phyloP scores from a whole-genome alignment of 92 coral and sea anemone genomes.

The Umimayanthus kanabou region DNA sequence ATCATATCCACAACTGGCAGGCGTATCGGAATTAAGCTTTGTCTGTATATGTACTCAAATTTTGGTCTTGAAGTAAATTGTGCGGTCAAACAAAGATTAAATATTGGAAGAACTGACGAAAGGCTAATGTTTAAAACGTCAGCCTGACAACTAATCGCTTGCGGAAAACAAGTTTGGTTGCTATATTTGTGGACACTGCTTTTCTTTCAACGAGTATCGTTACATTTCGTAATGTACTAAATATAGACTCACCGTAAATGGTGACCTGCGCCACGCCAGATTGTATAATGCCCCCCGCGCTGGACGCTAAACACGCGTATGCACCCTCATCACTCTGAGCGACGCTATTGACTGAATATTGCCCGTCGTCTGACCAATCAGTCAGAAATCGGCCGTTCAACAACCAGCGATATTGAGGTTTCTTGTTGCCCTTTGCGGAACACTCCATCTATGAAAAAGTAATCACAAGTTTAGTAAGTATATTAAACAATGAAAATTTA shows the following conservation, averaged over 20 bases:
- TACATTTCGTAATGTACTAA: no score
- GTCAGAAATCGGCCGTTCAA: conserved; percentile 73
- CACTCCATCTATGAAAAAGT: conserved; percentile 66
- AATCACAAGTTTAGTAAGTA: not conserved
- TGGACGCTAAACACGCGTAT: conserved; percentile 86
- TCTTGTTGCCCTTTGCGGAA: conserved; percentile 84
- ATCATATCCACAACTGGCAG: no score
- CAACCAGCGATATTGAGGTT: conserved; percentile 91
- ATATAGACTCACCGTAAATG: conserved; percentile 74
- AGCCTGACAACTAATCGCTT: not conserved
- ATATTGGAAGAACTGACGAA: no score
- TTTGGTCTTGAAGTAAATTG: not conserved
- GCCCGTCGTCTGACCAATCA: conserved; percentile 66
- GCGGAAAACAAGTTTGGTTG: not conserved
- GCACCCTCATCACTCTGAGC: conserved; percentile 79
- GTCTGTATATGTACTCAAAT: no score
- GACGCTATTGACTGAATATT: conserved; percentile 60
- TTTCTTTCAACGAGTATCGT: no score
- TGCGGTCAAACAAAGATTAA: no score
- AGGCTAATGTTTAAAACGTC: not conserved
- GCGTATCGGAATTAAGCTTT: no score
- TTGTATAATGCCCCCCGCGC: conserved; percentile 85
- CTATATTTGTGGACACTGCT: no score
- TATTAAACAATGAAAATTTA: no score
- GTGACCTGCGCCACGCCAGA: conserved; percentile 59